Evolutionary conservation across 2,888 invertebrate species (phyloP).

Genomic region (Diadromus collaris): DNA sequence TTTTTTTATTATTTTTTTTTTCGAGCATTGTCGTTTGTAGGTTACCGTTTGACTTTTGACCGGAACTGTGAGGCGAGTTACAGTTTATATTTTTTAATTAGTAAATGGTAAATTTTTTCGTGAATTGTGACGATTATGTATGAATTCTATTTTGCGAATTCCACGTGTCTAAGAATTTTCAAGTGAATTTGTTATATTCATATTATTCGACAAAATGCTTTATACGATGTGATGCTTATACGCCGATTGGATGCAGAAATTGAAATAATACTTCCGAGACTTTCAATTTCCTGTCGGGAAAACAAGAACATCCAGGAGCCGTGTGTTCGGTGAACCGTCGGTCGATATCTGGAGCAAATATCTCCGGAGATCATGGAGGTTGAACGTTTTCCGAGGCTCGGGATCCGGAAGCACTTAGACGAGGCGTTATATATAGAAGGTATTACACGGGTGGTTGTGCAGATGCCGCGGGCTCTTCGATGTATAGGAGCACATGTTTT

Average conservation of each 20-base stretch:
- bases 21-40: conserved; percentile 9
- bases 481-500: conserved; percentile 4
- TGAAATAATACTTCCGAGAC: background rate
- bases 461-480: background rate
- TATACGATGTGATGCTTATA: background rate
- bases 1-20: background rate
- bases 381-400: conserved; percentile 15
- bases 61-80: conserved; percentile 9
- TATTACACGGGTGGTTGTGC: conserved; percentile 16
- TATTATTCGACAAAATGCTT: background rate
- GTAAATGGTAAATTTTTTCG: background rate
- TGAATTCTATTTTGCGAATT: background rate
- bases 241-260: background rate
- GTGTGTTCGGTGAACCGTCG: background rate
- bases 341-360: conserved; percentile 49
- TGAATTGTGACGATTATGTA: background rate
- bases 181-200: background rate
- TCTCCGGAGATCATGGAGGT: conserved; percentile 19
- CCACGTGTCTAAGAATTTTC: no score
- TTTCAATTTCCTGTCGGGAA: background rate
- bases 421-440: conserved; percentile 20
- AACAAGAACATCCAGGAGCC: conserved; percentile 9
- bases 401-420: conserved; percentile 37
- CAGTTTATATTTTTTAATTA: background rate
- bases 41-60: background rate